Base-by-base conservation (phyloP, 1,140 invertebrate genomes). In the Drosophila tristis region DNA sequence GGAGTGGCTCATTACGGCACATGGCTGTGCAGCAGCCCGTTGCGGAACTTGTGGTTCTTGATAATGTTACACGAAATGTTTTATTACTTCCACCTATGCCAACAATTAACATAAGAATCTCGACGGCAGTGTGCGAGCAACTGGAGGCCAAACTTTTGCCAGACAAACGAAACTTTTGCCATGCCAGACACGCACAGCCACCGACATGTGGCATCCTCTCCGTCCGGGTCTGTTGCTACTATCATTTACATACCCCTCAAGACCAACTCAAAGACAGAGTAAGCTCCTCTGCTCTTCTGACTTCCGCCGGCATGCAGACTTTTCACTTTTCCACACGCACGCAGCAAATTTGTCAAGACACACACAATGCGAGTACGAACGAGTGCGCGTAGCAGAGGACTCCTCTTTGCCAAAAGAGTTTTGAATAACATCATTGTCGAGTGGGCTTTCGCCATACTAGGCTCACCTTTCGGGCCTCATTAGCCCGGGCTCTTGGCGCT, bases 41-140 rank as follows among this genome's bases (percentile, higher is more conserved):
- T 31, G 44, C 56, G 68, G 55, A 81, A 82, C 70, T 72, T 87
- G 70, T 50, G 70, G 44, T 35, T 58, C 48, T 87, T 75, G 82
- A 87, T 82, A 87, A 82, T 87, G 82, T 82, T 87, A 58, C 35
- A 62, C 57, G 66, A 82, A 75, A 87, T 82, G 82, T 87, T 87
- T 89, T 87, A 87, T 89, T 87, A 87, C 82, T 87, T 87, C 84
- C 82, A 87, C 78, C 78, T 82, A 87, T 89, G 82, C 78, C 71
- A 89, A 82, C 84, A 87, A 87, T 87, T 87, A 87, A 79, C 82
- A 87, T 87, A 87, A 76, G 70, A 89, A 87, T 87, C 72, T 73
- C 61, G 64, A 73, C 57, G 55, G 2, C 35, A 39, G 35, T 2
- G 11, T 11, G 26, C 29, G 6, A 2, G 8, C 20, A 63, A 64